phyloP scores from a whole-genome alignment of 92 coral and sea anemone species.

The Paragorgia papillata region DNA sequence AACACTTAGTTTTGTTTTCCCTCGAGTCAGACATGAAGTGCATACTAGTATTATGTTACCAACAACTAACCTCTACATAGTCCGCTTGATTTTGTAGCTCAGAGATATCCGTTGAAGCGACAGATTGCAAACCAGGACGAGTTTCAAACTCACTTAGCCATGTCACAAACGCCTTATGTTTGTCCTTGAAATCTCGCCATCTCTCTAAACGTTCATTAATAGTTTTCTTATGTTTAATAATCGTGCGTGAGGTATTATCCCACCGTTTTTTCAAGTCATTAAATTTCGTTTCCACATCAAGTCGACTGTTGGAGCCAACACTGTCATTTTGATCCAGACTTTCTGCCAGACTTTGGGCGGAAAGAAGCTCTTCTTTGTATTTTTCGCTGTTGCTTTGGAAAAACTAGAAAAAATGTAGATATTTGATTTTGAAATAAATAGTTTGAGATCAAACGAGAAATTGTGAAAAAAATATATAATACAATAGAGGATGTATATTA shows the following conservation, averaged over 20 bases:
- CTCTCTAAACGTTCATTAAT: slow-evolving; percentile 66
- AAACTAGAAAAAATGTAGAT: neutral
- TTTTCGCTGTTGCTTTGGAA: slow-evolving; percentile 44
- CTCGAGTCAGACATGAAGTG: too few species aligned
- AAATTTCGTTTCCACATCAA: slow-evolving; percentile 29
- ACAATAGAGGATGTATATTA: too few species aligned
- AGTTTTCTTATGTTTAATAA: slow-evolving; percentile 68
- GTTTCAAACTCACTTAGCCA: slow-evolving; percentile 84
- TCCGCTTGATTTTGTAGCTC: slow-evolving; percentile 92
- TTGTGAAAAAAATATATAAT: too few species aligned
- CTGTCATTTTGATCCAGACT: slow-evolving; percentile 39
- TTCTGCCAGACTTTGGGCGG: slow-evolving; percentile 77
- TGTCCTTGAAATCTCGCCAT: slow-evolving; percentile 70
- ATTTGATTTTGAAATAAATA: too few species aligned
- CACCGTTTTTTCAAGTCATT: slow-evolving; percentile 23
- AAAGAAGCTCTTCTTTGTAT: slow-evolving; percentile 69
- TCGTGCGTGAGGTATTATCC: slow-evolving; percentile 30
- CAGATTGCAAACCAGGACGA: slow-evolving; percentile 81
- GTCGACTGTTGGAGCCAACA: slow-evolving; percentile 7
- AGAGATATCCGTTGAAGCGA: slow-evolving; percentile 73
- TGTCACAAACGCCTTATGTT: slow-evolving; percentile 58
- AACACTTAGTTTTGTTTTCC: too few species aligned
- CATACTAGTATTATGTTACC: too few species aligned
- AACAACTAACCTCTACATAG: slow-evolving; percentile 81
- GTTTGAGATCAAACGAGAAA: too few species aligned